Evolutionary conservation across 2,797 vertebrate species (phyloP).

Genomic region (Heterohyrax brucei): DNA sequence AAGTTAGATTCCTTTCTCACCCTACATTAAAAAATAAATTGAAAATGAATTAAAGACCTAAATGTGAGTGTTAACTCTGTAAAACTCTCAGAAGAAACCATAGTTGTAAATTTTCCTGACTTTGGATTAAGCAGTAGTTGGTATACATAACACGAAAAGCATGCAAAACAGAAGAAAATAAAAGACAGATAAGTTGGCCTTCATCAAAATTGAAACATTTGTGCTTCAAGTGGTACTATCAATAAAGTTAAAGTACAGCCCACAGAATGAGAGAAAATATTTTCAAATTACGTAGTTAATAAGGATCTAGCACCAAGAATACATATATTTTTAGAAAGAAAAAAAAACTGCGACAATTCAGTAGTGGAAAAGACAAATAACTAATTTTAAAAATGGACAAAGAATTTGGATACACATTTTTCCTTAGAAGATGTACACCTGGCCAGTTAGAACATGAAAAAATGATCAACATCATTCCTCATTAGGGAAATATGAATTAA

Average conservation of each 20-base stretch:
- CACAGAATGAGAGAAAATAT: neutral
- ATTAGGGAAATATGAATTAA: neutral
- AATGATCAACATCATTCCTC: neutral
- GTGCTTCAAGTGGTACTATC: neutral
- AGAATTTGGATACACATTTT: neutral
- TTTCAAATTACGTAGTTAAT: neutral
- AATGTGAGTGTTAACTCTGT: neutral
- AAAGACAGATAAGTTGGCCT: neutral
- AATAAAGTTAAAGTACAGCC: neutral
- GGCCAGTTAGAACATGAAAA: neutral
- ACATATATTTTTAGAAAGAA: too few species aligned
- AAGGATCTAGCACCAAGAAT: neutral
- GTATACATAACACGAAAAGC: neutral
- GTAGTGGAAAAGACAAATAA: neutral
- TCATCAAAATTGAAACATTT: conserved; percentile 30
- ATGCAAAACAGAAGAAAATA: neutral
- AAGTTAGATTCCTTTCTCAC: neutral
- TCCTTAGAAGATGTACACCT: neutral
- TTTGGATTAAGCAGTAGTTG: neutral
- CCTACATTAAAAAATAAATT: neutral
- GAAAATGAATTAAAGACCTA: neutral
- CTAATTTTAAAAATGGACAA: conserved; percentile 5
- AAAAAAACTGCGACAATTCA: neutral
- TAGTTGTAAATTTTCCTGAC: neutral
- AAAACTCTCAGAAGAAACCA: conserved; percentile 13